Evolutionary conservation across 2,888 invertebrate species (phyloP), one percentile per base, ranked within the genome.

Genomic region (Coremacera marginata): DNA sequence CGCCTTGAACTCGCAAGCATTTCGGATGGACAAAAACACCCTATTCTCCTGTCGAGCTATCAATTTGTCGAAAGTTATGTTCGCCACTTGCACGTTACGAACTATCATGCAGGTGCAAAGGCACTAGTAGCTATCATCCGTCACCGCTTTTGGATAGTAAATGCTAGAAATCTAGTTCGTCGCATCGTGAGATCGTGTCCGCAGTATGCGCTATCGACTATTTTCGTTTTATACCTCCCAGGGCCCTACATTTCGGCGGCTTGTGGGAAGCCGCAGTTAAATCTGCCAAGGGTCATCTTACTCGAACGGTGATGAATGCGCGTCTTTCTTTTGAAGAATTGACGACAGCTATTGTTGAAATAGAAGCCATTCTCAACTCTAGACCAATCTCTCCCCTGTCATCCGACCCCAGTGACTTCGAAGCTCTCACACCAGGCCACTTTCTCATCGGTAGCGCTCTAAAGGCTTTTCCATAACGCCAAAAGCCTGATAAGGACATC

Each of bases 321-420:
- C 25, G 65, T 3, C 49, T 82, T 0, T 75, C 82, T 1, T 79
- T 78, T 25, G 81, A 81, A 70, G 78, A 81, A 44, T 16, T 82
- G 7, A 3, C 52, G 3, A 80, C 78, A 14, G 71, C 76, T 2
- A 44, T 81, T 11, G 68, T 70, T 16, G 80, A 81, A 52, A 78
- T 81, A 55, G 77, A 81, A 70, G 78, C 75, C 14, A 71, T 80
- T 1, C 68, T 81, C 68, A 80, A 80, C 57, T 79, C 75, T 1
- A 55, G 77, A 14, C 78, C 79, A 9, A 75, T 79, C 16, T 73
- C 74, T 8, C 52, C 79, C 8, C 44, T 78, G n/a, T 70, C 79
- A 1, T 67, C 60, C 5, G 76, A 80, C 52, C 78, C 77, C 14
- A 79, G 72, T 63, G 79, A 80, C 55, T 70, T 31, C 31, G 31